Conservation (phyloP, 1,140 invertebrate species). For the Drosophila pallidifrons region DNA sequence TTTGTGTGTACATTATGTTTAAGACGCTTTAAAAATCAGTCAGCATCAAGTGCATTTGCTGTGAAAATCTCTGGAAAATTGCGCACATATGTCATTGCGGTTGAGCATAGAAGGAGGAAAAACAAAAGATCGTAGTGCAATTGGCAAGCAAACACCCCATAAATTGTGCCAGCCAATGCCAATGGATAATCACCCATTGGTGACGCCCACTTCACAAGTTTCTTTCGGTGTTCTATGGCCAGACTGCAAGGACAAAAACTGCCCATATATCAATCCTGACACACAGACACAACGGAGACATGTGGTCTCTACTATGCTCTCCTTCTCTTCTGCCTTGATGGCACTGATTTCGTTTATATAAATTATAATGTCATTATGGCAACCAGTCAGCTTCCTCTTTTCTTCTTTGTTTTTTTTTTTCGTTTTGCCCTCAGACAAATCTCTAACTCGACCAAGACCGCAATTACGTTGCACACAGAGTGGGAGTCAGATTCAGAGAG, state of each 20-base stretch:
- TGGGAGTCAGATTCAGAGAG: conserved; percentile 14
- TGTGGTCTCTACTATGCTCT: conserved; percentile 22
- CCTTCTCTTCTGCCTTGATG: conserved; percentile 15
- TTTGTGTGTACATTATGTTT: conserved; percentile 40
- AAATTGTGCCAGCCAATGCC: conserved; percentile 58
- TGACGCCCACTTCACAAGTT: conserved; percentile 50
- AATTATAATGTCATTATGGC: conserved; percentile 85
- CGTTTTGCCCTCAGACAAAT: conserved; percentile 23
- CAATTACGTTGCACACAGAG: conserved; percentile 68
- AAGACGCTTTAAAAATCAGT: conserved; percentile 29
- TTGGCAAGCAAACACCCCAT: conserved; percentile 64
- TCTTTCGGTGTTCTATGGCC: conserved; percentile 9
- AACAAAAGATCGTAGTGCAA: conserved; percentile 64
- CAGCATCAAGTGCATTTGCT: conserved; percentile 59
- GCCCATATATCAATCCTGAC: conserved; percentile 75
- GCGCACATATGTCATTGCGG: conserved; percentile 71
- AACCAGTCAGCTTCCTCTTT: conserved; percentile 61
- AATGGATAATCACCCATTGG: conserved; percentile 58
- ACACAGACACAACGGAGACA: conserved; percentile 33
- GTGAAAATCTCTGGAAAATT: conserved; percentile 77
- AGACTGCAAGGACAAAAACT: conserved; percentile 33
- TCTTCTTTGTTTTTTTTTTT: neutral
- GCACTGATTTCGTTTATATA: conserved; percentile 84
- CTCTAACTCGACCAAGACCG: conserved; percentile 36
- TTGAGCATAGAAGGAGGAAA: conserved; percentile 37